Conservation (phyloP, 2,113 vertebrate genomes). For the Caloenas nicobarica region DNA sequence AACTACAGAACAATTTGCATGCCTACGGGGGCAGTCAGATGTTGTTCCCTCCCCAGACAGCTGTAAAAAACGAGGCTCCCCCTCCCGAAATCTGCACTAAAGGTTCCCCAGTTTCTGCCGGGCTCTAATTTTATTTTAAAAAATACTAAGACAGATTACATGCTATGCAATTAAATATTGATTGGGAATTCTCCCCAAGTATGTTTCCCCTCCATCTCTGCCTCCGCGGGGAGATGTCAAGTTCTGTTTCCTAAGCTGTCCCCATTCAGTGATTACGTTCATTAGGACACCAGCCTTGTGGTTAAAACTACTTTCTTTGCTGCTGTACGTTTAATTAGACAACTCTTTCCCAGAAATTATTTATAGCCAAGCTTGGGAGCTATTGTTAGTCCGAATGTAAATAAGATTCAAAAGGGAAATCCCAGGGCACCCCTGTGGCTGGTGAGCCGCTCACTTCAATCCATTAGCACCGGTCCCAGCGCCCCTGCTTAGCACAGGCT, state of each 20-base stretch:
- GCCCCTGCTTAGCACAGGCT: background rate
- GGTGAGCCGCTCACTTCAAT: slow-evolving; percentile 51
- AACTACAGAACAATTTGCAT: background rate
- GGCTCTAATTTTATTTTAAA: slow-evolving; percentile 11
- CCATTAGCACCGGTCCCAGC: slow-evolving; percentile 40
- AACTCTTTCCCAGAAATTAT: slow-evolving; percentile 83
- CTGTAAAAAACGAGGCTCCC: background rate
- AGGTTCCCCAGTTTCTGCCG: background rate
- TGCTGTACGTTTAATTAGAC: slow-evolving; percentile 82
- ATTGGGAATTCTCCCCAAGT: slow-evolving; percentile 74
- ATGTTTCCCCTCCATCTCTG: slow-evolving; percentile 59
- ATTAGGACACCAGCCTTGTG: slow-evolving; percentile 82
- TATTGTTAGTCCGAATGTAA: slow-evolving; percentile 82
- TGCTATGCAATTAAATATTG: slow-evolving; percentile 79
- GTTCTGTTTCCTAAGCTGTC: slow-evolving; percentile 79
- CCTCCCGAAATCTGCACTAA: slow-evolving; percentile 13
- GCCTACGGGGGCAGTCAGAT: background rate
- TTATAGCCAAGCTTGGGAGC: slow-evolving; percentile 77
- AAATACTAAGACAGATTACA: slow-evolving; percentile 59
- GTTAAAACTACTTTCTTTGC: slow-evolving; percentile 77
- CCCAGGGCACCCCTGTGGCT: slow-evolving; percentile 64
- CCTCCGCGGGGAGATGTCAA: slow-evolving; percentile 67
- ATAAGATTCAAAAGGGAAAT: slow-evolving; percentile 79
- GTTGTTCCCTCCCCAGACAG: background rate
- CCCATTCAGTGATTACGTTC: slow-evolving; percentile 79